Percentiles rank a stretch among this genome's conserved stretches.
Conservation (phyloP, 2,888 invertebrate species). For the Ectemnius lituratus region DNA sequence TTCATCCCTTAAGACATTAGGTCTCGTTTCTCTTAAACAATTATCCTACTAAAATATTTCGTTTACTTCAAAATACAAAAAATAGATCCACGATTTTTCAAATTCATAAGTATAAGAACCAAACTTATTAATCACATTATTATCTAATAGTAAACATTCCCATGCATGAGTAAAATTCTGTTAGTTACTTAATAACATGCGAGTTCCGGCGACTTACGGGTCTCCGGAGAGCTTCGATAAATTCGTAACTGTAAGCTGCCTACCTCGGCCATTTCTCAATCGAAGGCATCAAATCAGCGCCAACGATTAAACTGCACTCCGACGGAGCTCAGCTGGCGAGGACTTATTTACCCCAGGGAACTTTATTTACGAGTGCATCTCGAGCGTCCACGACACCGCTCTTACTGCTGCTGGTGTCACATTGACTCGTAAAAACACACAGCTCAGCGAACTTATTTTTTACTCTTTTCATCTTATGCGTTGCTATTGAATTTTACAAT, state of each 20-base stretch:
- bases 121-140: too few species aligned
- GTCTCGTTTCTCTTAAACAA: too few species aligned
- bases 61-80: too few species aligned
- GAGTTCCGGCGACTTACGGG: conserved; percentile 2
- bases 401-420: neutral
- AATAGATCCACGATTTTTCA: too few species aligned
- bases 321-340: neutral
- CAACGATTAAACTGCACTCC: conserved; percentile 23
- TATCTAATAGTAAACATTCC: too few species aligned
- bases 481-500: neutral
- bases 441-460: neutral
- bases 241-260: conserved; percentile 21
- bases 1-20: too few species aligned
- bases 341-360: conserved; percentile 32
- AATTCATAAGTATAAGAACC: too few species aligned
- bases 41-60: too few species aligned
- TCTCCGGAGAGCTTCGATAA: conserved; percentile 22
- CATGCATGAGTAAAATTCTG: conserved; percentile 5
- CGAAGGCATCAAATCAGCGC: conserved; percentile 18
- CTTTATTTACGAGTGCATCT: conserved; percentile 34
- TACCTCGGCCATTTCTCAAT: conserved; percentile 3
- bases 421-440: conserved; percentile 10
- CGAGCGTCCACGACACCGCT: neutral
- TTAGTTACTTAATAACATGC: conserved; percentile 23
- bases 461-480: neutral